A percentile compares a stretch with the other conserved stretches of the same genome.
Evolutionary conservation across 2,797 vertebrate species (phyloP).

Genomic region (Tachyglossus aculeatus): DNA sequence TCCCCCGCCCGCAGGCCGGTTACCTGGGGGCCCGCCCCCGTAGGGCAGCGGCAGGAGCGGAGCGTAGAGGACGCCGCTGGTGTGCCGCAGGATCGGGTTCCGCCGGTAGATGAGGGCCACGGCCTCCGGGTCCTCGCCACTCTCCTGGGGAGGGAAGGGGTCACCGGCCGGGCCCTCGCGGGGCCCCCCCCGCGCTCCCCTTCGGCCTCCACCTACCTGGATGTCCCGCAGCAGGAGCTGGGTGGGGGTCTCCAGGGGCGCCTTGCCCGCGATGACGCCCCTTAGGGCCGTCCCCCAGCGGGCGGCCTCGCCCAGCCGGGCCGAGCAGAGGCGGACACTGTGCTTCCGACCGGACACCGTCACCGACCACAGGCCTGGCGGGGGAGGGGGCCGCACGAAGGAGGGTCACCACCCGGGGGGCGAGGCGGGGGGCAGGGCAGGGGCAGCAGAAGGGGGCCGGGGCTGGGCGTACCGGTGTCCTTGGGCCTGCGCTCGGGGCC

Average conservation of each 20-base stretch:
- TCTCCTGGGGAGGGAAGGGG: conserved; percentile 78
- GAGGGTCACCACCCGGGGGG: not conserved
- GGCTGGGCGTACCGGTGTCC: conserved; percentile 83
- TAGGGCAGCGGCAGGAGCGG: conserved; percentile 93
- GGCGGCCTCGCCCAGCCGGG: conserved; percentile 90
- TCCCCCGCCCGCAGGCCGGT: conserved; percentile 61
- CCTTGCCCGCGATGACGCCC: conserved; percentile 92
- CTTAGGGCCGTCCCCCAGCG: conserved; percentile 92
- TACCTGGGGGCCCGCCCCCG: conserved; percentile 86
- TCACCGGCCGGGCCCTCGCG: not conserved
- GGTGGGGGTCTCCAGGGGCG: conserved; percentile 90
- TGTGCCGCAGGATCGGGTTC: conserved; percentile 94
- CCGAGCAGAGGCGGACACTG: conserved; percentile 88
- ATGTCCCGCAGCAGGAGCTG: conserved; percentile 94
- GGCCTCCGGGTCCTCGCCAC: conserved; percentile 85
- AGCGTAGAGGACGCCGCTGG: conserved; percentile 88
- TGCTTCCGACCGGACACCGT: conserved; percentile 94
- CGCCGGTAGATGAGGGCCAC: conserved; percentile 93
- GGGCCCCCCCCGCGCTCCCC: not conserved
- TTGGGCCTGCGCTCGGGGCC: conserved; percentile 94
- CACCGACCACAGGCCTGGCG: conserved; percentile 90
- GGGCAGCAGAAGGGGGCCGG: not conserved
- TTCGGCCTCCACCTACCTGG: conserved; percentile 77
- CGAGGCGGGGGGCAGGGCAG: not conserved
- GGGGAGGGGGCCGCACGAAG: not conserved